These are phyloP conservation scores for Dendrocincla fuliginosa DNA, from an alignment of 2,797 vertebrate genomes.

Conservation along the genomic window DNA sequence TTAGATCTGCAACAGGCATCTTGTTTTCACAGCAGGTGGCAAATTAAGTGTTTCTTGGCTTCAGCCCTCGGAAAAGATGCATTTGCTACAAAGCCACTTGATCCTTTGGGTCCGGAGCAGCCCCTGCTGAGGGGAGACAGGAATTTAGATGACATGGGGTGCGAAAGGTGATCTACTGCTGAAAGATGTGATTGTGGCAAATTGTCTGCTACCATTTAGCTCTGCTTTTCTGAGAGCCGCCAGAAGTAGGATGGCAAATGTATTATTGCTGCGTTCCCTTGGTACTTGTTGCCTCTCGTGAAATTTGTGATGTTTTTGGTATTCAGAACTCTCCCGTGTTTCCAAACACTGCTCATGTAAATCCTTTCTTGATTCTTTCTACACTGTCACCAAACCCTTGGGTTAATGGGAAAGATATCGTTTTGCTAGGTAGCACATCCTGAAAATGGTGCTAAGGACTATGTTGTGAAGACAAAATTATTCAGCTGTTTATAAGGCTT, in stretches of 20 bases:
- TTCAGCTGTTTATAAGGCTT: not conserved
- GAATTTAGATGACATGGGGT: not conserved
- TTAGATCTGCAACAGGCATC: not conserved
- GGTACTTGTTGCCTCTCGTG: not conserved
- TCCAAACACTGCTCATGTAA: not conserved
- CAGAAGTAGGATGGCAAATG: not conserved
- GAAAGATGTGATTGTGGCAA: not conserved
- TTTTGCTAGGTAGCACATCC: not conserved
- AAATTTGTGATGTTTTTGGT: not conserved
- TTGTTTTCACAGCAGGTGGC: not conserved
- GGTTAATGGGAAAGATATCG: not conserved
- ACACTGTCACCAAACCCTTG: not conserved
- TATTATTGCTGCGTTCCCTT: not conserved
- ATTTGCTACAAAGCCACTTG: not conserved
- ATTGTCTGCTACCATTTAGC: not conserved
- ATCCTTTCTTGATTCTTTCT: not conserved
- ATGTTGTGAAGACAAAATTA: not conserved
- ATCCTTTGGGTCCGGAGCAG: not conserved
- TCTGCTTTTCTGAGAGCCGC: not conserved
- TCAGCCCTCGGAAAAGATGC: rapidly evolving
- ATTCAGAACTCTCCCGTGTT: not conserved
- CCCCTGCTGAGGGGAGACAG: not conserved
- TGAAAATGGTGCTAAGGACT: not conserved
- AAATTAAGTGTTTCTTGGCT: not conserved
- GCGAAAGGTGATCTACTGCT: not conserved